Evolutionary conservation across 2,888 invertebrate genomes (phyloP).

Genomic region (Teleiodes luculella): DNA sequence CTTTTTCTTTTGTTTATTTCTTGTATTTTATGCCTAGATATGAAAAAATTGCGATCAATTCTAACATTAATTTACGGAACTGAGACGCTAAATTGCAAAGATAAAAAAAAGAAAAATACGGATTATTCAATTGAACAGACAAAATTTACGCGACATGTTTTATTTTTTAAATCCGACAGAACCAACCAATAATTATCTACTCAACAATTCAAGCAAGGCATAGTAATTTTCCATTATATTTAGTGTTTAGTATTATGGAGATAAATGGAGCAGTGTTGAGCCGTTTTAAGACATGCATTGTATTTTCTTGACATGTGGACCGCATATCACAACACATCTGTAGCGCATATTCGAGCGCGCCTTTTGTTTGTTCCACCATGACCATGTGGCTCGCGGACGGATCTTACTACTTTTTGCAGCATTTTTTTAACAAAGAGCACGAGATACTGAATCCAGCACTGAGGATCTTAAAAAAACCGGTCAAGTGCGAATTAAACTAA

Average conservation of each 20-base stretch:
- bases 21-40: no score
- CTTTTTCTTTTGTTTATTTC: no score
- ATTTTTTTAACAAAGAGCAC: slow-evolving; percentile 47
- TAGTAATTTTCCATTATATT: background rate
- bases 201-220: background rate
- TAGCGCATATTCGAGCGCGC: slow-evolving; percentile 66
- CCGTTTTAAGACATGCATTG: slow-evolving; percentile 50
- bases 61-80: no score
- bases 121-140: no score
- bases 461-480: no score
- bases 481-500: no score
- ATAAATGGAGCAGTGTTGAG: slow-evolving; percentile 31
- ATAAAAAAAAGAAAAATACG: no score
- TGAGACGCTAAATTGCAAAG: no score
- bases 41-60: no score
- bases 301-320: slow-evolving; percentile 50
- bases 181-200: no score
- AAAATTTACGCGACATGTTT: no score
- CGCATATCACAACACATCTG: slow-evolving; percentile 66
- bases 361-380: slow-evolving; percentile 64
- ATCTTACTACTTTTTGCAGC: slow-evolving; percentile 55
- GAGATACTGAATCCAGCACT: slow-evolving; percentile 28
- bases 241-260: background rate
- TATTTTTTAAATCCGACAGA: no score
- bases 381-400: slow-evolving; percentile 61